Percentiles rank a stretch among this genome's conserved stretches.
These are phyloP conservation scores for Ellobius talpinus DNA, from an alignment of 2,113 vertebrate genomes.

Conservation along the genomic window DNA sequence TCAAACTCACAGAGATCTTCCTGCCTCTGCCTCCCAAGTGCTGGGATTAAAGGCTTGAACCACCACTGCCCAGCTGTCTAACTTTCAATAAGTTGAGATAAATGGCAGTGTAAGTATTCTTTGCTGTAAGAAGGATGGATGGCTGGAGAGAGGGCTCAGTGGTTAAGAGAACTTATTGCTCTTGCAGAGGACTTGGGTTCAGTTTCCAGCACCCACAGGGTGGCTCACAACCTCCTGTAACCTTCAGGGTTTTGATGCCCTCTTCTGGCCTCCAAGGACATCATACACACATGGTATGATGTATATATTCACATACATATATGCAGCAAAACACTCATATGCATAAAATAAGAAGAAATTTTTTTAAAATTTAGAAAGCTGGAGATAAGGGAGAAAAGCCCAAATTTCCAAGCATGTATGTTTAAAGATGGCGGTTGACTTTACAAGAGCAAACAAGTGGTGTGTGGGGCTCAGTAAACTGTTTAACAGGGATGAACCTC, in stretches of 20 bases:
- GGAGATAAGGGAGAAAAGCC: not conserved
- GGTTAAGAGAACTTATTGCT: not conserved
- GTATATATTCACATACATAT: not conserved
- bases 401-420: not conserved
- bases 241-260: not conserved
- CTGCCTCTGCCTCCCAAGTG: not conserved
- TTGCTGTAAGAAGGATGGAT: not conserved
- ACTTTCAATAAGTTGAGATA: not conserved
- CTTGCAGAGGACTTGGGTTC: not conserved
- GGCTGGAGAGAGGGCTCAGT: too few relatives aligned
- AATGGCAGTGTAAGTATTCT: not conserved
- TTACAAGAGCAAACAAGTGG: not conserved
- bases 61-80: not conserved
- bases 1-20: not conserved
- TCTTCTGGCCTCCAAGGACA: not conserved
- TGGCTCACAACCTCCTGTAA: not conserved
- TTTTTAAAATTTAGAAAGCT: not conserved
- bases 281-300: too few relatives aligned
- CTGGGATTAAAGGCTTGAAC: not conserved
- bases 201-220: not conserved
- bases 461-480: not conserved
- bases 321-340: not conserved
- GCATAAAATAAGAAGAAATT: not conserved
- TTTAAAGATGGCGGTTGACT: constrained; percentile 4
- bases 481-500: not conserved